Evolutionary conservation across 1,140 invertebrate genomes (phyloP), one percentile per base, ranked within the genome.

Genomic region (Orchestia grillus): DNA sequence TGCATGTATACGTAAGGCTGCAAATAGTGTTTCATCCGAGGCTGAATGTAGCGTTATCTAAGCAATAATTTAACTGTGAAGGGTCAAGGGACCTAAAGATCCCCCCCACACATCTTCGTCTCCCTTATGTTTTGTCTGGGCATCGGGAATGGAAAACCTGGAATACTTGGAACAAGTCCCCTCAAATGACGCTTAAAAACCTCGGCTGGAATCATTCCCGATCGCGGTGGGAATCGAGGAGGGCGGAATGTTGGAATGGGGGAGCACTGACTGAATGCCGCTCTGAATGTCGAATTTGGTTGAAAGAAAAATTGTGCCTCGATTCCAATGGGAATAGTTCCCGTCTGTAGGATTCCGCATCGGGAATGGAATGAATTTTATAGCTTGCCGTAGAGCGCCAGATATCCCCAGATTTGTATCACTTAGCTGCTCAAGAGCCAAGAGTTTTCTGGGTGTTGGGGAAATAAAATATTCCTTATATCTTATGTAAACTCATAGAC

Each of bases 301-400:
- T 90, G 4, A 90, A 44, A 90, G 87, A 87, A 90, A 90, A 90
- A 90, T 90, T 90, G 88, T 90, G 88, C 42, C 43, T 44, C 88
- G 15, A 42, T 90, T 90, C 88, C 36, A 90, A 42, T 44, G 88
- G 88, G 88, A 90, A 90, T 90, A 90, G 88, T 90, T 90, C 41
- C 41, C 88, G 88, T 36, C 0, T 4, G 88, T 90, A 28, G 43
- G 41, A 90, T 90, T 90, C 88, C 88, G 0, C 4, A 4, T 90
- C n/a, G 88, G 41, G 41, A 90, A 42, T 23, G 88, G 62, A 77
- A 77, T 77, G 62, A 77, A 77, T 36, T 77, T 77, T 77, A 77
- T 36, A 77, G 62, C 15, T 77, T 77, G 11, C 11, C 15, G 28
- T 77, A 77, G 1, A 15, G 62, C 62, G 28, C 28, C 28, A 23